These are phyloP conservation scores for Myripristis jacobus DNA, from an alignment of 2,797 vertebrate genomes.

Conservation along the genomic window DNA sequence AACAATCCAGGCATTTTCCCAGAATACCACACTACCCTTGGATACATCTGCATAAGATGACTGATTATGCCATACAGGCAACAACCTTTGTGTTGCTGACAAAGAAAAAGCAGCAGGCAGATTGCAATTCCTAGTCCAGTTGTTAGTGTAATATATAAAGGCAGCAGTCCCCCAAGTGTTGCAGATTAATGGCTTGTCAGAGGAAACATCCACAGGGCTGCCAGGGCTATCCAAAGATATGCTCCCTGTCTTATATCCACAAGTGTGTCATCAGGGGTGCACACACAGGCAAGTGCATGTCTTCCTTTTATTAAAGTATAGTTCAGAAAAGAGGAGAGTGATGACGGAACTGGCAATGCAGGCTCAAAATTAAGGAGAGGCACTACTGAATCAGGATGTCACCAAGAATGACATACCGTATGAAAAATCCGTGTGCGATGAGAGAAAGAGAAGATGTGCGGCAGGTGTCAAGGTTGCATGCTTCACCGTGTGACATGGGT, in stretches of 20 bases:
- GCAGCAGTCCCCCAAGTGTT: constrained; percentile 35
- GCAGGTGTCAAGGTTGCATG: constrained; percentile 8
- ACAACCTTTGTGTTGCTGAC: constrained; percentile 16
- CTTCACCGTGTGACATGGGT: constrained; percentile 55
- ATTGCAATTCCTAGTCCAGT: constrained; percentile 30
- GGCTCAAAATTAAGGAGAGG: constrained; percentile 32
- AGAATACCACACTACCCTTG: constrained; percentile 14
- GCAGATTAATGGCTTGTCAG: constrained; percentile 71
- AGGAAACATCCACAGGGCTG: constrained; percentile 57
- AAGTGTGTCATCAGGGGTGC: constrained; percentile 36
- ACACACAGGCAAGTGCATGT: constrained; percentile 10
- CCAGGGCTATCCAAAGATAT: constrained; percentile 48
- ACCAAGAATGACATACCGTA: constrained; percentile 5
- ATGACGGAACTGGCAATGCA: constrained; percentile 24
- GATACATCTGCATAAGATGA: constrained; percentile 37
- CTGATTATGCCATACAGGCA: constrained; percentile 33
- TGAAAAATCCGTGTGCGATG: background rate
- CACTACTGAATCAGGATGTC: constrained; percentile 23
- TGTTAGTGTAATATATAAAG: constrained; percentile 38
- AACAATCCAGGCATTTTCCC: constrained; percentile 12
- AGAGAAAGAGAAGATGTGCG: constrained; percentile 16
- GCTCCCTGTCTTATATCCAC: constrained; percentile 51
- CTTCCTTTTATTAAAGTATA: constrained; percentile 41
- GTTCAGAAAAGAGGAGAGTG: constrained; percentile 18
- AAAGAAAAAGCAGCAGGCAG: constrained; percentile 30